phyloP scores from a whole-genome alignment of 2,113 vertebrate species.

The Corvus moneduloides region DNA sequence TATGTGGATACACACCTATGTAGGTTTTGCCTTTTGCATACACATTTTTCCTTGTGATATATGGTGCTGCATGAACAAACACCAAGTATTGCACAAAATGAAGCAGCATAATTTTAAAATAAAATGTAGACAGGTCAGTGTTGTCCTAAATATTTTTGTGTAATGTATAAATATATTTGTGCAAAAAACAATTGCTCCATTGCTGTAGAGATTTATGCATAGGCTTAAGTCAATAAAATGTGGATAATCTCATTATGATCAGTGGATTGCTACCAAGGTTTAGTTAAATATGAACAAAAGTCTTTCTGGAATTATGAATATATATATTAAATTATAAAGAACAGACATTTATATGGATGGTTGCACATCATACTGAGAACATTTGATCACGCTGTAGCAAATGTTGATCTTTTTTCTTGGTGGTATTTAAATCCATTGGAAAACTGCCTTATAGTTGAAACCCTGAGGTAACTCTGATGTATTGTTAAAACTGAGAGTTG shows the following conservation, averaged over 20 bases:
- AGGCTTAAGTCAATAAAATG: background rate
- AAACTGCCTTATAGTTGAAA: background rate
- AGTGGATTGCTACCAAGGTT: background rate
- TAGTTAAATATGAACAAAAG: slow-evolving; percentile 8
- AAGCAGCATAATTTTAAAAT: background rate
- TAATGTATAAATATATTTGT: background rate
- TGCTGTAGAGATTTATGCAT: background rate
- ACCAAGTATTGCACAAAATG: background rate
- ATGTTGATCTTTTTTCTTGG: background rate
- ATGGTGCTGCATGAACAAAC: background rate
- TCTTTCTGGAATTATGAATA: background rate
- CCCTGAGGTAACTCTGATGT: background rate
- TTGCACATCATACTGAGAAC: background rate
- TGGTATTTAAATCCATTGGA: background rate
- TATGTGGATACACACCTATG: background rate
- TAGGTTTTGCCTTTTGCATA: background rate
- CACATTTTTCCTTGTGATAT: background rate
- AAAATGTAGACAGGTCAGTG: background rate
- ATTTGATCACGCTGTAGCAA: background rate
- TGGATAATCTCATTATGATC: slow-evolving; percentile 15
- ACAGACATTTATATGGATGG: background rate
- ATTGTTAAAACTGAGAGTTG: background rate
- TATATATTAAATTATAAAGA: slow-evolving; percentile 9
- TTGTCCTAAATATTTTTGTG: background rate
- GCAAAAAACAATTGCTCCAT: background rate